Base-by-base conservation (phyloP, 2,888 invertebrate genomes). In the Cosmia pyralina region DNA sequence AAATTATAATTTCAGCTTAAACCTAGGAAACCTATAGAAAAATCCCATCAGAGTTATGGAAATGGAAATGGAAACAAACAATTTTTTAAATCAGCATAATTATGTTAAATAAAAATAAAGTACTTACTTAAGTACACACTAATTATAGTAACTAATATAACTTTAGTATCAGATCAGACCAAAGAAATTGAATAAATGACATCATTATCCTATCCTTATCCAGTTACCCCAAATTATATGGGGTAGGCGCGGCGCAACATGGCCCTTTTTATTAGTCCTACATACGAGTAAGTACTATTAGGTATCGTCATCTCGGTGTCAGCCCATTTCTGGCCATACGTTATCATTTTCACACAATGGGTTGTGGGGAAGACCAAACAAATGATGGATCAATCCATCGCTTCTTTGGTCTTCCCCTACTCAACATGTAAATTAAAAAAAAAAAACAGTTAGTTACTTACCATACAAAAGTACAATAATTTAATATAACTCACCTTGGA, bases 401-500 rank as follows among this genome's bases (percentile, higher is more conserved):
- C 3, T 28, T 28, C 28, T 28, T 28, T 28, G 28, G 28, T 28
- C 28, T 28, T 28, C 28, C 28, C 28, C 3, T 28, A 28, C 1
- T 28, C 28, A 28, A 28, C 1, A 28, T 19, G 15, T n/a, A 10
- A 58, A 13, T 28, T 38, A 4, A 28, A 7, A 11, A 7, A 11
- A 28, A 28, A 28, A 28, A 28, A 28, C 28, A 28, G 28, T 28
- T 28, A 28, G 28, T 1, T 10, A 34, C 7, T 6, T 6, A 19
- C 11, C 2, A 3, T 6, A 22, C 4, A 46, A 72, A 19, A 13
- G 8, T 52, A 28, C 0, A 58, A 34, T 19, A 58, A 52, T 28
- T 17, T 7, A 4, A 44, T 11, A 41, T 50, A 34, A 77, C 76
- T 77, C 55, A 77, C 76, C 76, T 65, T 72, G 17, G 2, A 10